phyloP scores from a whole-genome alignment of 2,888 invertebrate species.

The Lampropteryx suffumata region DNA sequence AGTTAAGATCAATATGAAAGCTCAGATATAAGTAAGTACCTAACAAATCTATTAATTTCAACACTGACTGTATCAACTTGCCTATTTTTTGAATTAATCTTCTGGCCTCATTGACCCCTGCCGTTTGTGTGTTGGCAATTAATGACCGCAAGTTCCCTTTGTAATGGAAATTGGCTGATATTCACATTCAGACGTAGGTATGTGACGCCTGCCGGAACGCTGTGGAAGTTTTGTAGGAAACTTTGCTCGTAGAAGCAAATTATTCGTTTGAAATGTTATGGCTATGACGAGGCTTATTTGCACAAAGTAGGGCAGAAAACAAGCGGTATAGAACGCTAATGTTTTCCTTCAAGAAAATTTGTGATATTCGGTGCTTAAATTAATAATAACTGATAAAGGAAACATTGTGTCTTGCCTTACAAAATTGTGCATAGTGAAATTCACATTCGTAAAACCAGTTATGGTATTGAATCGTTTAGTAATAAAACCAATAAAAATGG shows the following conservation, averaged over 20 bases:
- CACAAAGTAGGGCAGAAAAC: too few species aligned
- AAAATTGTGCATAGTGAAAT: too few species aligned
- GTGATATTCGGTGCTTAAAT: too few species aligned
- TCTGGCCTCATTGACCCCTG: constrained; percentile 10
- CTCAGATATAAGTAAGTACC: too few species aligned
- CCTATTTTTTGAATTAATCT: constrained; percentile 8
- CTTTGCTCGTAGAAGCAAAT: constrained; percentile 12
- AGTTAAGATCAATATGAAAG: too few species aligned
- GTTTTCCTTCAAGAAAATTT: too few species aligned
- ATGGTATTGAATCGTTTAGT: too few species aligned
- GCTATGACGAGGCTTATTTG: background rate
- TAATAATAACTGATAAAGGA: too few species aligned
- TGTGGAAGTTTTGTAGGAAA: constrained; percentile 5
- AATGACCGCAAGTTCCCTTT: constrained; percentile 2
- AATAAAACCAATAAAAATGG: background rate
- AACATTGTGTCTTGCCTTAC: too few species aligned
- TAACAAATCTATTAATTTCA: background rate
- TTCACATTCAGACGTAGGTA: background rate
- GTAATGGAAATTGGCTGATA: constrained; percentile 10
- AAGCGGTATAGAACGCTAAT: too few species aligned
- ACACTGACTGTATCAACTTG: background rate
- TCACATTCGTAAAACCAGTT: too few species aligned
- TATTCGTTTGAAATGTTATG: background rate
- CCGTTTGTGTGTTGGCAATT: constrained; percentile 1
- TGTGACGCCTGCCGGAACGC: constrained; percentile 1